Evolutionary conservation across 2,797 vertebrate species (phyloP).

Genomic region (Pseudochromis fuscus): DNA sequence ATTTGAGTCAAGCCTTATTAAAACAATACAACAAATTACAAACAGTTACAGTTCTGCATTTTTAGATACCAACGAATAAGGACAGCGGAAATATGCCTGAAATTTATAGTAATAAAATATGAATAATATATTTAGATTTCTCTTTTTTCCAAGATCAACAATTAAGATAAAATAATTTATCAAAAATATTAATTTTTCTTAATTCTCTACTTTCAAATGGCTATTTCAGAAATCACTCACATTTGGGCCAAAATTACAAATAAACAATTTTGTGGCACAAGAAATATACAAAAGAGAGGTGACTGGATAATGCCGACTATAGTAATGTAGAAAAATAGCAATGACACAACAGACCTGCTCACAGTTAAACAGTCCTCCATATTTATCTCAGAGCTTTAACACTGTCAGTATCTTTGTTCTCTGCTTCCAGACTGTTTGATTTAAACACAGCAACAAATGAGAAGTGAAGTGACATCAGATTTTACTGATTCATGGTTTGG

Average conservation of each 20-base stretch:
- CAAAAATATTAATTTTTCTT: constrained; percentile 61
- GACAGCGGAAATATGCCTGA: constrained; percentile 9
- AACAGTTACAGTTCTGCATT: constrained; percentile 33
- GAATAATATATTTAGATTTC: constrained; percentile 12
- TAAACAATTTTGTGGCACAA: constrained; percentile 24
- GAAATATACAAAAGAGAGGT: constrained; percentile 33
- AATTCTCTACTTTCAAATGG: constrained; percentile 27
- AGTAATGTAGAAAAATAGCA: constrained; percentile 27
- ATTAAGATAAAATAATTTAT: constrained; percentile 60
- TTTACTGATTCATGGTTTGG: constrained; percentile 33
- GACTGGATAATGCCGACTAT: constrained; percentile 8
- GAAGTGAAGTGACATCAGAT: constrained; percentile 23
- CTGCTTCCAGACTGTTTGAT: constrained; percentile 12
- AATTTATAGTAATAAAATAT: constrained; percentile 30
- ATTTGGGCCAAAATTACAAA: constrained; percentile 34
- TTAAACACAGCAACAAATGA: constrained; percentile 8
- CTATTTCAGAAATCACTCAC: constrained; percentile 32
- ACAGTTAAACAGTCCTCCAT: not conserved
- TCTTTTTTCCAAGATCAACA: constrained; percentile 3
- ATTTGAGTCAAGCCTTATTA: constrained; percentile 36
- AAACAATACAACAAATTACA: constrained; percentile 51
- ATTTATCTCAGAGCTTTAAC: constrained; percentile 27
- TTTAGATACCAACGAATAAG: constrained; percentile 18
- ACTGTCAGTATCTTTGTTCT: constrained; percentile 11
- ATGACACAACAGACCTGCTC: constrained; percentile 1